Evolutionary conservation across 2,888 invertebrate species (phyloP).

Genomic region (Agrotis ipsilon): DNA sequence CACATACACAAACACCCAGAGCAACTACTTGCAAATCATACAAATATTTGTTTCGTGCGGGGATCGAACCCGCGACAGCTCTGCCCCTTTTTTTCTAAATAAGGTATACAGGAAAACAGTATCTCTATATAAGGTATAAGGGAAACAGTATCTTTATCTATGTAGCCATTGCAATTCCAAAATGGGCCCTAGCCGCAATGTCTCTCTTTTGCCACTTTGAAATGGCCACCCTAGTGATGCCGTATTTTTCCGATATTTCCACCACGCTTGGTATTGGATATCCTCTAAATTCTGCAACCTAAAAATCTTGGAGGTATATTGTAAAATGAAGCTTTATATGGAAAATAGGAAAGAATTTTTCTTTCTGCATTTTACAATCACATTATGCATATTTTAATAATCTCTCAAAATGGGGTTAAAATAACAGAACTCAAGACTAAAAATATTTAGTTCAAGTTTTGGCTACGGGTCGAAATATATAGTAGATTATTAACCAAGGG

Average conservation of each 20-base stretch:
- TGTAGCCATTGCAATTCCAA: no score
- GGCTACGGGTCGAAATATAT: no score
- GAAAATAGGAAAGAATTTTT: slow-evolving; percentile 37
- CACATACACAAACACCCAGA: no score
- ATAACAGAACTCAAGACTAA: neutral
- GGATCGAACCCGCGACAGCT: no score
- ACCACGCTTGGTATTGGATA: slow-evolving; percentile 51
- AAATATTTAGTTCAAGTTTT: neutral
- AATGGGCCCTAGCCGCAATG: neutral
- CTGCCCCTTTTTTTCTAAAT: no score
- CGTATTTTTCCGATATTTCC: slow-evolving; percentile 70
- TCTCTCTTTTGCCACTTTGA: neutral
- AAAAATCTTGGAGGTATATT: slow-evolving; percentile 34
- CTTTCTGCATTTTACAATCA: neutral
- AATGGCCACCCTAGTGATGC: neutral
- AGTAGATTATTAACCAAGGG: no score
- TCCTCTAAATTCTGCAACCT: slow-evolving; percentile 46
- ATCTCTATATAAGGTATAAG: no score
- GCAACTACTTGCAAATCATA: no score
- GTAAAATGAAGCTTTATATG: slow-evolving; percentile 29
- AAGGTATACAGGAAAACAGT: no score
- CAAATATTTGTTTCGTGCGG: no score
- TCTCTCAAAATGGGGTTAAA: slow-evolving; percentile 8
- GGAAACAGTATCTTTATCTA: no score
- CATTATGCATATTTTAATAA: neutral